Evolutionary conservation across 2,797 vertebrate genomes (phyloP).

Genomic region (Anabacerthia variegaticeps): DNA sequence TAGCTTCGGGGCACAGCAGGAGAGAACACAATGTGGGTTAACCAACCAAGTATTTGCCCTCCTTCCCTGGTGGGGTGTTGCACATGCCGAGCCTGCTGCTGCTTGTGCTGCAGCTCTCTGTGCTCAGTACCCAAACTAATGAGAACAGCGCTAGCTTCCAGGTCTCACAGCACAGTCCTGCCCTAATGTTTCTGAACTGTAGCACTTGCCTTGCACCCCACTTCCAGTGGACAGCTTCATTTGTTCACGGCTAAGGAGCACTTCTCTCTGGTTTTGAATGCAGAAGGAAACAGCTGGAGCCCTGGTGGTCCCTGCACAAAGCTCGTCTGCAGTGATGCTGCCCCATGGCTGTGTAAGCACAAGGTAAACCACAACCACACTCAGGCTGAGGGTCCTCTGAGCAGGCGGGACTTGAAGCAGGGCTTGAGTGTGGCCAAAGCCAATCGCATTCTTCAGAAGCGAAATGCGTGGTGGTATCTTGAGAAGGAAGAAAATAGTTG

Average conservation of each 20-base stretch:
- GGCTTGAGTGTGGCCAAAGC: neutral
- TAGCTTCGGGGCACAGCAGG: neutral
- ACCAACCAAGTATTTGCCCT: neutral
- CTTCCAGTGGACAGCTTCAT: neutral
- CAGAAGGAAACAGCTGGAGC: neutral
- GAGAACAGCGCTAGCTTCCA: neutral
- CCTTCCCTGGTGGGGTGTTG: neutral
- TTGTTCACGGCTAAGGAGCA: neutral
- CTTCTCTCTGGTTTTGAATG: neutral
- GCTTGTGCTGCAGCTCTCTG: neutral
- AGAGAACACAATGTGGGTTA: neutral
- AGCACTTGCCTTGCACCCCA: neutral
- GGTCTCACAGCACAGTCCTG: neutral
- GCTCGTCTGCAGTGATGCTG: fast-evolving
- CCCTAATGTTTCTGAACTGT: fast-evolving
- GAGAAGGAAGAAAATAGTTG: neutral
- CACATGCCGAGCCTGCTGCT: fast-evolving
- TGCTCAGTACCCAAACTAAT: fast-evolving
- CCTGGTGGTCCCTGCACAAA: neutral
- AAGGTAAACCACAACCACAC: neutral
- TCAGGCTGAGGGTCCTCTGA: neutral
- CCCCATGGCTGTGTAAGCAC: fast-evolving
- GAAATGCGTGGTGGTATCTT: neutral
- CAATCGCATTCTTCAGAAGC: neutral
- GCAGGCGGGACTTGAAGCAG: neutral